phyloP scores from a whole-genome alignment of 2,888 invertebrate genomes.

The Holacanthella duospinosa region DNA sequence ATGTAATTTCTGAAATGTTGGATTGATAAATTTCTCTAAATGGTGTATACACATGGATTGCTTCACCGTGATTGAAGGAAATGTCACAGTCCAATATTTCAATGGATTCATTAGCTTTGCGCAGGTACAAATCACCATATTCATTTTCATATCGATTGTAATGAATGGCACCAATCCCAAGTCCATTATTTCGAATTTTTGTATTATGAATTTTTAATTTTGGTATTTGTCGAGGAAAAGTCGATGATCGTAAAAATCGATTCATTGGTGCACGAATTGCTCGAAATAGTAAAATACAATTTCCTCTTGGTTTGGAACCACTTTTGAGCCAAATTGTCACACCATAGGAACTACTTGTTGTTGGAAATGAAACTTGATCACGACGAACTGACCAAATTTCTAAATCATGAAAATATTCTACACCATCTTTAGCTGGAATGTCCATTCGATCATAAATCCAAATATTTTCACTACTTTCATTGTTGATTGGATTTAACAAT shows the following conservation, averaged over 20 bases:
- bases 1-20: slow-evolving; percentile 78
- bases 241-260: slow-evolving; percentile 31
- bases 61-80: slow-evolving; percentile 67
- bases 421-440: slow-evolving; percentile 40
- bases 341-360: slow-evolving; percentile 71
- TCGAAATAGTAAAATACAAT: slow-evolving; percentile 50
- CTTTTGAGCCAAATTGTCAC: slow-evolving; percentile 69
- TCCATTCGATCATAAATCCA: slow-evolving; percentile 65
- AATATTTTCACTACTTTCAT: slow-evolving; percentile 74
- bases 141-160: slow-evolving; percentile 81
- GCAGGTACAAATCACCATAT: slow-evolving; percentile 68
- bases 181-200: slow-evolving; percentile 66
- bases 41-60: slow-evolving; percentile 69
- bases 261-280: slow-evolving; percentile 36
- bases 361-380: slow-evolving; percentile 81
- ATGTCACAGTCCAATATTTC: slow-evolving; percentile 69
- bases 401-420: slow-evolving; percentile 32
- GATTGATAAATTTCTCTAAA: slow-evolving; percentile 74
- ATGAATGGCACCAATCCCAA: slow-evolving; percentile 70
- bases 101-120: slow-evolving; percentile 79
- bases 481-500: slow-evolving; percentile 78
- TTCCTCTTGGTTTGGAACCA: slow-evolving; percentile 66
- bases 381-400: slow-evolving; percentile 66
- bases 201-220: slow-evolving; percentile 59
- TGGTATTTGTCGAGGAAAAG: slow-evolving; percentile 63